These are phyloP conservation scores for Oithona nana DNA, from an alignment of 2,888 invertebrate species.

Conservation along the genomic window DNA sequence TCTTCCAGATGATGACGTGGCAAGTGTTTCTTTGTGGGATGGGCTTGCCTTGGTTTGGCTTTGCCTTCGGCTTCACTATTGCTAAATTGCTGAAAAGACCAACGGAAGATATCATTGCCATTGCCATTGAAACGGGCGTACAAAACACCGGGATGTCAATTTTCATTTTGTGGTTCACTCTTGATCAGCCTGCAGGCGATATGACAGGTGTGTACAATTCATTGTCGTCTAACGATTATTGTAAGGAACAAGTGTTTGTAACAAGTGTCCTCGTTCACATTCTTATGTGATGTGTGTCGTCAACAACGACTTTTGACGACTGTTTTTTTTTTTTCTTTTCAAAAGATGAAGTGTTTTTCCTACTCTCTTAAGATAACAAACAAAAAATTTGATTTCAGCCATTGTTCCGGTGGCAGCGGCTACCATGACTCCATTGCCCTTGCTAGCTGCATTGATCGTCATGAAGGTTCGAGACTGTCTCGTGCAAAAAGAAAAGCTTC, in stretches of 20 bases:
- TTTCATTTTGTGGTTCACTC: conserved; percentile 57
- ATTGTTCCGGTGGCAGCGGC: conserved; percentile 78
- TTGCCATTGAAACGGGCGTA: conserved; percentile 76
- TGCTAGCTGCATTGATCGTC: conserved; percentile 31
- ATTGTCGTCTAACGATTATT: too few species aligned
- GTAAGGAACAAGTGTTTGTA: too few species aligned
- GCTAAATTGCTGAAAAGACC: conserved; percentile 22
- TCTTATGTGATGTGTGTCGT: too few species aligned
- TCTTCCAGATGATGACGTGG: conserved; percentile 73
- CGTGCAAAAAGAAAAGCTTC: background rate
- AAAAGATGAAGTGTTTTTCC: too few species aligned
- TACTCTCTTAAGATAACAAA: too few species aligned
- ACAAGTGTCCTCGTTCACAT: too few species aligned
- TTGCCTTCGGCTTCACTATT: conserved; percentile 45
- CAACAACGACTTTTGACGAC: too few species aligned
- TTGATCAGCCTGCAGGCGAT: conserved; percentile 68
- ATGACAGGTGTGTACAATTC: conserved; percentile 42
- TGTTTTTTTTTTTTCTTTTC: too few species aligned
- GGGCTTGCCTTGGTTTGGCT: conserved; percentile 63
- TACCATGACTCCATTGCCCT: conserved; percentile 77
- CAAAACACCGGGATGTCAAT: conserved; percentile 63
- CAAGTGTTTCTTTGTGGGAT: conserved; percentile 58
- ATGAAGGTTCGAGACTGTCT: conserved; percentile 6
- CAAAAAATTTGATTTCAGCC: too few species aligned
- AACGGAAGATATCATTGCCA: conserved; percentile 52